These are phyloP conservation scores for Alloscopus bannaensis DNA, from an alignment of 2,888 invertebrate genomes.

Conservation along the genomic window DNA sequence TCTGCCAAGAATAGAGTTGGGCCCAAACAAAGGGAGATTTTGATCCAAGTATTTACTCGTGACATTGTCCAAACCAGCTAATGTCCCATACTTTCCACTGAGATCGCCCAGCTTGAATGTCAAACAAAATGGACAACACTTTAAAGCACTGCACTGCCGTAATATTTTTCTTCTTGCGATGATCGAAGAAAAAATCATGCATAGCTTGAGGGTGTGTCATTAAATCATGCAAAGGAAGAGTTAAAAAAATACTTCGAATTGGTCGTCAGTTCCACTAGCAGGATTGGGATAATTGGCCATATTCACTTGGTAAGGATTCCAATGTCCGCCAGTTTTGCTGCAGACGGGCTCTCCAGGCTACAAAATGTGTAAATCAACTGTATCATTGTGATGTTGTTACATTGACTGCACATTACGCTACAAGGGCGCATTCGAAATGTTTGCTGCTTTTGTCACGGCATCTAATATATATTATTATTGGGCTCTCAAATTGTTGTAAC, in stretches of 20 bases:
- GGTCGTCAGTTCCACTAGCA: constrained; percentile 87
- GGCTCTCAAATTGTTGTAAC: too few species aligned
- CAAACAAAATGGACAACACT: background rate
- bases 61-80: constrained; percentile 79
- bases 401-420: too few species aligned
- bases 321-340: constrained; percentile 83
- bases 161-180: too few species aligned
- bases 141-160: too few species aligned
- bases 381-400: too few species aligned
- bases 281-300: constrained; percentile 76
- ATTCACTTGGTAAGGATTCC: constrained; percentile 82
- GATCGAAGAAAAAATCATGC: background rate
- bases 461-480: too few species aligned
- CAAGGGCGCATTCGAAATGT: too few species aligned
- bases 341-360: constrained; percentile 77
- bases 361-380: constrained; percentile 11
- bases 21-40: constrained; percentile 89
- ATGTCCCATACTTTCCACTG: constrained; percentile 84
- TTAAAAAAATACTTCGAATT: constrained; percentile 82
- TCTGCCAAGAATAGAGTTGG: constrained; percentile 86
- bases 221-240: too few species aligned
- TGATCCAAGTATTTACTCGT: constrained; percentile 84
- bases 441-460: too few species aligned
- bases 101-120: constrained; percentile 84
- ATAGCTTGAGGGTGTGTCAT: background rate